phyloP scores from a whole-genome alignment of 2,888 invertebrate genomes.

The Metallyticus violacea region DNA sequence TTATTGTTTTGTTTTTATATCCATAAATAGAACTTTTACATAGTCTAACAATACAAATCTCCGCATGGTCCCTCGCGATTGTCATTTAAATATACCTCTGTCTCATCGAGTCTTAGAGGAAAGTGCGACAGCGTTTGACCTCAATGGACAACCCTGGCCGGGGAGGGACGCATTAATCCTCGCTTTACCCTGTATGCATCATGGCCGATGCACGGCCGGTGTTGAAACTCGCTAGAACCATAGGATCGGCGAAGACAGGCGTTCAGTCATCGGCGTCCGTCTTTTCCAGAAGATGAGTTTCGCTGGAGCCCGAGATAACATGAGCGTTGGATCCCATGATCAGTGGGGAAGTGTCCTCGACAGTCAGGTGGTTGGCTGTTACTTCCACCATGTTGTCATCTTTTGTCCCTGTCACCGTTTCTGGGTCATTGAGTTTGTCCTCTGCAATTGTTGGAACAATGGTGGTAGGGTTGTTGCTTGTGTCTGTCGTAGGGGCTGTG shows the following conservation, averaged over 20 bases:
- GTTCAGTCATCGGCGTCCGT: slow-evolving; percentile 7
- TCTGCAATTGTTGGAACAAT: background rate
- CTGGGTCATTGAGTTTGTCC: background rate
- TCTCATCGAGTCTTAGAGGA: background rate
- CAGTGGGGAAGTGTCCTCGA: slow-evolving; percentile 10
- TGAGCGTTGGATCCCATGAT: background rate
- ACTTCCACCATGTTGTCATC: slow-evolving; percentile 6
- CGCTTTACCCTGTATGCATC: slow-evolving; percentile 20
- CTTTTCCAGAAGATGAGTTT: slow-evolving; percentile 1
- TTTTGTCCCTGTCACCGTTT: background rate
- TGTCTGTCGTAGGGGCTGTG: slow-evolving; percentile 36
- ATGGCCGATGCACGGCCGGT: background rate
- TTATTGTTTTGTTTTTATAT: background rate
- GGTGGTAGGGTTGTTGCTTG: slow-evolving; percentile 14
- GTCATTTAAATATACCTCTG: slow-evolving; percentile 3
- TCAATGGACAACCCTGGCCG: background rate
- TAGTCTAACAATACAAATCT: background rate
- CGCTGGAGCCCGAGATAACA: background rate
- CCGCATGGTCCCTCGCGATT: slow-evolving; percentile 26
- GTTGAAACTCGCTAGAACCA: background rate
- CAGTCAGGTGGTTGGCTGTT: background rate
- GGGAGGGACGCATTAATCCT: background rate
- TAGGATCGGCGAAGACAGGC: background rate
- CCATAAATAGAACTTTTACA: background rate
- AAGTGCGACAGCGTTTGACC: too few species aligned